phyloP scores from a whole-genome alignment of 1,140 invertebrate species.

The Pectinophora gossypiella region DNA sequence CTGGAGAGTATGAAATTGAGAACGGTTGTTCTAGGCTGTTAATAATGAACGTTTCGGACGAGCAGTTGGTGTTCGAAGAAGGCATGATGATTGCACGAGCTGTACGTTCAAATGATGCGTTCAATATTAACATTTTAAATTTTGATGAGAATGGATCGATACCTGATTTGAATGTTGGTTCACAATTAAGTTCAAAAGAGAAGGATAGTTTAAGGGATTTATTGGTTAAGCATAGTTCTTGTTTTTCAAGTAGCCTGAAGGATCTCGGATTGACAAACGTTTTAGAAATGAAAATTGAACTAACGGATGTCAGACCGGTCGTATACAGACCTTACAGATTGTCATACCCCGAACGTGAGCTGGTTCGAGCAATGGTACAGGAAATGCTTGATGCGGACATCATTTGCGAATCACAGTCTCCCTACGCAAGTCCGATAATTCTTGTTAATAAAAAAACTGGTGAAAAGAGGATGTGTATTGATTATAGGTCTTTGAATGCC shows the following conservation, averaged over 20 bases:
- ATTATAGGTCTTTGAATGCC: no score
- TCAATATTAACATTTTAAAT: not conserved
- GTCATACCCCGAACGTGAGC: not conserved
- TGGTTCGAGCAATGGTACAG: no score
- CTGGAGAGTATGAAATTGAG: slow-evolving; percentile 4
- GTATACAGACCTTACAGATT: not conserved
- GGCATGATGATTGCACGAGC: not conserved
- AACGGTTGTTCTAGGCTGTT: not conserved
- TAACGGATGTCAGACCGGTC: not conserved
- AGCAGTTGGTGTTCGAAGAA: not conserved
- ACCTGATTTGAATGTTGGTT: not conserved
- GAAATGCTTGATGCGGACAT: no score
- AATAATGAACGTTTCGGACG: not conserved
- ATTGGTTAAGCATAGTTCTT: not conserved
- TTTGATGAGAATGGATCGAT: not conserved
- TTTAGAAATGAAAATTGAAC: not conserved
- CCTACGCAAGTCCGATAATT: no score
- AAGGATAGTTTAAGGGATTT: not conserved
- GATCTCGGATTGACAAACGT: not conserved
- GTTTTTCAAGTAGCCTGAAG: not conserved
- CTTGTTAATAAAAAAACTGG: no score
- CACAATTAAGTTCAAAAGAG: not conserved
- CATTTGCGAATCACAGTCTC: no score
- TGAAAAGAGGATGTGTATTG: no score
- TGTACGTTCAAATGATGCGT: not conserved